These are phyloP conservation scores for Piscicola geometra DNA, from an alignment of 2,888 invertebrate genomes.

Conservation along the genomic window DNA sequence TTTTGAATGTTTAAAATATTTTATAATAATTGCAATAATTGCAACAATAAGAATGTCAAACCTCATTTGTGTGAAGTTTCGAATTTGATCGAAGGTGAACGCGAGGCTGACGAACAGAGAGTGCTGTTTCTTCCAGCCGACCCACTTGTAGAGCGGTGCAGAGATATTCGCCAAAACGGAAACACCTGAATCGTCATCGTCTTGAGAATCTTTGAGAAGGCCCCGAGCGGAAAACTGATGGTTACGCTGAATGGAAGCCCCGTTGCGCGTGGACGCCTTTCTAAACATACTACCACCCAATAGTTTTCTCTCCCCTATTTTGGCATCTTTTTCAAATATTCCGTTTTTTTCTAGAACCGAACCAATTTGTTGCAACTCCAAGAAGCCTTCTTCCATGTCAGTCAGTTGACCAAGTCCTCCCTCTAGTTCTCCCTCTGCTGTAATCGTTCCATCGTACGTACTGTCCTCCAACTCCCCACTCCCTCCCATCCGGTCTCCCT, in stretches of 20 bases:
- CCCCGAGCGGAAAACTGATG: too few species aligned
- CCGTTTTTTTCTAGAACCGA: too few species aligned
- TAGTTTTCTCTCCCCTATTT: too few species aligned
- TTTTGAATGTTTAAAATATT: not conserved
- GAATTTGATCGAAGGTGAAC: slow-evolving; percentile 81
- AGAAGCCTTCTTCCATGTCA: slow-evolving; percentile 65
- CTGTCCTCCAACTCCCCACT: slow-evolving; percentile 77
- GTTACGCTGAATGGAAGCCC: too few species aligned
- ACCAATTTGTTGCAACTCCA: too few species aligned
- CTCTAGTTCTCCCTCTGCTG: slow-evolving; percentile 56
- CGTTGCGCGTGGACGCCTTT: too few species aligned
- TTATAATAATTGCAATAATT: slow-evolving; percentile 6
- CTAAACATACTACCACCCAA: too few species aligned
- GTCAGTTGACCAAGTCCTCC: slow-evolving; percentile 77
- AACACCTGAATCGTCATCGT: too few species aligned
- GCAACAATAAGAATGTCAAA: slow-evolving; percentile 21
- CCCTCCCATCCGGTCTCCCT: slow-evolving; percentile 75
- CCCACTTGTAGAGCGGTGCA: slow-evolving; percentile 68
- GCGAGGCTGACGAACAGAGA: slow-evolving; percentile 59
- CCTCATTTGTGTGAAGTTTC: slow-evolving; percentile 68
- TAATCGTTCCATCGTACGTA: slow-evolving; percentile 69
- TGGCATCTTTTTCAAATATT: too few species aligned
- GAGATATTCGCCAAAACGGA: too few species aligned
- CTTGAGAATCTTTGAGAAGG: too few species aligned
- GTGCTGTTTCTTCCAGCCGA: slow-evolving; percentile 70